Evolutionary conservation across 2,888 invertebrate genomes (phyloP), one percentile per base, ranked within the genome.

Genomic region (Myopa testacea): DNA sequence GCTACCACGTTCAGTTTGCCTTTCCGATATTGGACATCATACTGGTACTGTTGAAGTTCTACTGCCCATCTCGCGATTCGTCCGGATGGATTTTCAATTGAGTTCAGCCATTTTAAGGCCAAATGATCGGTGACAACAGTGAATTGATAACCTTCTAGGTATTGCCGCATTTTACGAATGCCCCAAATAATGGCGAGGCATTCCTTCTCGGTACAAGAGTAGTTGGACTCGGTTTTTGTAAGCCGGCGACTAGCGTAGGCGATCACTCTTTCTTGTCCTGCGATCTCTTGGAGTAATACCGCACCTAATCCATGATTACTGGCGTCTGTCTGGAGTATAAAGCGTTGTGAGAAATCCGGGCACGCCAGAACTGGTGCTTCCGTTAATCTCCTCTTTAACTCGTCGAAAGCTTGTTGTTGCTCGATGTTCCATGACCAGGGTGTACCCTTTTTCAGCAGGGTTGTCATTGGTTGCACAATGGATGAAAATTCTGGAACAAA

Each of bases 61-160:
- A 76, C 1, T 4, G 71, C 10, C 63, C 76, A 76, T 12, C 76
- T 16, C 8, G 76, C 71, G 52, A 52, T 34, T 4, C 65, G 52
- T 19, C 76, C 74, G 5, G n/a, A n/a, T 14, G 74, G 62, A 40
- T 62, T 52, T 52, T 58, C 19, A 45, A n/a, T 26, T 62, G 62
- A 76, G 67, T 45, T 65, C 37, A 78, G 40, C 78, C 78, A 76
- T 52, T 72, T 63, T 8, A 79, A 62, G 7, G 75, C 74, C 8
- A 76, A 63, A 14, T 80, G 80, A 38, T 80, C 80, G 14, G 80
- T 80, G 1, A 80, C 34, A 0, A 80, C 55, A 4, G 38, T 71
- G 55, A 80, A 78, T 14, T 38, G 14, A 1, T 75, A 67, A 2
- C 77, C 73, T 60, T 80, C n/a, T n/a, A n/a, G n/a, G n/a, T n/a